A percentile compares a stretch with the other conserved stretches of the same genome.
Evolutionary conservation across 2,113 vertebrate genomes (phyloP).

Genomic region (Hemibates koningsi): DNA sequence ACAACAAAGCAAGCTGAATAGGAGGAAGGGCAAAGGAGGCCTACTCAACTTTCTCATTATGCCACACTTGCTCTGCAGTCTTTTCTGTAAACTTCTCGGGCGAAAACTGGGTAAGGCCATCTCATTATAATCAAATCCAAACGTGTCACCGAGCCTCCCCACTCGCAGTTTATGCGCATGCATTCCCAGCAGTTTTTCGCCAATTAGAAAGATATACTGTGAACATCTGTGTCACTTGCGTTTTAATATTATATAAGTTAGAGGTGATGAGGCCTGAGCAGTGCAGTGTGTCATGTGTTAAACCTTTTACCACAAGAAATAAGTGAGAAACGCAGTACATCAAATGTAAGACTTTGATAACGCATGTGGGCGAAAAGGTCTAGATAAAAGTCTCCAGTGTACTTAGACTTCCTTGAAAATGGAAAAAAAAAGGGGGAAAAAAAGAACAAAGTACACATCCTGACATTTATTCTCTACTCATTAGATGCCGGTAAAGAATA

Average conservation of each 20-base stretch:
- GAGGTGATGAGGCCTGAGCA: neutral
- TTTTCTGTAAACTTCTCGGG: neutral
- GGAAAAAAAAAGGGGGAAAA: fast-evolving
- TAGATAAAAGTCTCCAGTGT: constrained; percentile 32
- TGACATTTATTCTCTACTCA: constrained; percentile 63
- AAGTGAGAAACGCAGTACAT: constrained; percentile 26
- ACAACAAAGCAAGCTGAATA: constrained; percentile 42
- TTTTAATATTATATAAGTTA: neutral
- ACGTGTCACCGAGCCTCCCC: neutral
- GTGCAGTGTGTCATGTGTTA: neutral
- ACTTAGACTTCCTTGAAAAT: constrained; percentile 32
- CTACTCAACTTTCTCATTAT: constrained; percentile 24
- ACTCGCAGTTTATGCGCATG: neutral
- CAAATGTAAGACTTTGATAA: constrained; percentile 25
- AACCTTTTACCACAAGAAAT: constrained; percentile 24
- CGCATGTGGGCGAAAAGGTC: constrained; percentile 38
- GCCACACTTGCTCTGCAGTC: constrained; percentile 9
- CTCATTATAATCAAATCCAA: constrained; percentile 34
- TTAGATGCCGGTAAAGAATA: constrained; percentile 33
- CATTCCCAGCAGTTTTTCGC: neutral
- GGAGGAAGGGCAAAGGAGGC: constrained; percentile 37
- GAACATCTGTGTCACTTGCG: neutral
- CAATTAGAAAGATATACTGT: neutral
- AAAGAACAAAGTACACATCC: constrained; percentile 29
- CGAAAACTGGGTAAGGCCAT: constrained; percentile 6